Percentiles rank a stretch among this genome's conserved stretches.
Evolutionary conservation across 2,888 invertebrate species (phyloP).

Genomic region (Callimorpha dominula): DNA sequence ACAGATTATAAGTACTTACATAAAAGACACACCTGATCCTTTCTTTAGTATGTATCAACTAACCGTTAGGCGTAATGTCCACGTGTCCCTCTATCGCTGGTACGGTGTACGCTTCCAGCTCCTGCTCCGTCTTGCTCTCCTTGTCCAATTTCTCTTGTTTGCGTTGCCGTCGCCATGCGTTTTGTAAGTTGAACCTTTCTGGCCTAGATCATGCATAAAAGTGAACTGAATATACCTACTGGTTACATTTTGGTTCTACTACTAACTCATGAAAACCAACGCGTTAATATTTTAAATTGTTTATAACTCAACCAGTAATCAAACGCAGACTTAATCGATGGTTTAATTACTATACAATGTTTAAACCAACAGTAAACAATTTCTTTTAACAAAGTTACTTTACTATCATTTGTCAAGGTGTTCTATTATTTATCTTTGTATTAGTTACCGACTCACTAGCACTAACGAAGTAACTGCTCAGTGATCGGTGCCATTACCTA

Average conservation of each 20-base stretch:
- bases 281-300: not conserved
- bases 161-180: conserved; percentile 85
- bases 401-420: too few species aligned
- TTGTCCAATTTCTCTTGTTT: conserved; percentile 78
- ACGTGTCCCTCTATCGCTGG: conserved; percentile 68
- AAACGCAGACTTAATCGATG: too few species aligned
- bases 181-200: conserved; percentile 87
- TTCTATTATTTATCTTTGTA: too few species aligned
- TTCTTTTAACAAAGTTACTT: too few species aligned
- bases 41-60: conserved; percentile 13
- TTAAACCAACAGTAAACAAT: too few species aligned
- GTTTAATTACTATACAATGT: too few species aligned
- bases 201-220: conserved; percentile 71
- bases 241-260: not conserved
- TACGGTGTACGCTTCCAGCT: conserved; percentile 79
- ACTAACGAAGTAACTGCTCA: too few species aligned
- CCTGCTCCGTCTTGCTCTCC: conserved; percentile 70
- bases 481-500: too few species aligned
- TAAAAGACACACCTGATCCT: too few species aligned
- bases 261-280: not conserved
- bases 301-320: too few species aligned
- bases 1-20: too few species aligned
- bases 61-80: conserved; percentile 74
- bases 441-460: too few species aligned
- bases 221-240: not conserved